Evolutionary conservation across 2,888 invertebrate species (phyloP), one percentile per base, ranked within the genome.

Genomic region (Lasioglossum lativentre): DNA sequence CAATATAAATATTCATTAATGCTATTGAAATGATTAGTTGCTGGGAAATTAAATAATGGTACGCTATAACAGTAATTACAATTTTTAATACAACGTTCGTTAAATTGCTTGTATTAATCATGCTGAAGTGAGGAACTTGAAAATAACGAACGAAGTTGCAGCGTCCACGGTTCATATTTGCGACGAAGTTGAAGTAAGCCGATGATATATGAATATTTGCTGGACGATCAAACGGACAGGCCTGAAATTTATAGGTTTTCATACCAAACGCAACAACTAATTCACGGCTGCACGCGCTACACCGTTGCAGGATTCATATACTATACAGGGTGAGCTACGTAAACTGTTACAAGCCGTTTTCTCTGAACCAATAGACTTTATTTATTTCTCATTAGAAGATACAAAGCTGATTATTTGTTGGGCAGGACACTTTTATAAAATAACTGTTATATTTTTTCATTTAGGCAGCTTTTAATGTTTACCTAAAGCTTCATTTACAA

Each of bases 151-250:
- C 30, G 63, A 63, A 16, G 63, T 30, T 63, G 14, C 30, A 4
- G 5, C 16, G 16, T 2, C n/a, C 63, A 16, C 16, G 10, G 63
- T 16, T 63, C 30, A 63, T 30, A 63, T 63, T 63, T 27, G 63
- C 30, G 63, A 30, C 5, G 27, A 63, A 63, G 63, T 63, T 63
- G 63, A 27, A 63, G 63, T 63, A 30, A 63, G 30, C 30, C 63
- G 63, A 63, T 63, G 63, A 63, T 63, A 63, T 71, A 81, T 68
- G 70, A 66, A 74, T 74, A 47, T 78, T 68, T 66, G 40, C 40
- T 42, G 47, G 74, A 78, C 78, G 78, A 56, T 78, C 78, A 27
- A 27, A 27, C 63, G 63, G 27, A 63, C 63, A 30, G 63, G 63
- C 16, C 6, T 63, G 14, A 30, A 63, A 63, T 63, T 63, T 63